Evolutionary conservation across 2,797 vertebrate genomes (phyloP).

Genomic region (Anabas testudineus): DNA sequence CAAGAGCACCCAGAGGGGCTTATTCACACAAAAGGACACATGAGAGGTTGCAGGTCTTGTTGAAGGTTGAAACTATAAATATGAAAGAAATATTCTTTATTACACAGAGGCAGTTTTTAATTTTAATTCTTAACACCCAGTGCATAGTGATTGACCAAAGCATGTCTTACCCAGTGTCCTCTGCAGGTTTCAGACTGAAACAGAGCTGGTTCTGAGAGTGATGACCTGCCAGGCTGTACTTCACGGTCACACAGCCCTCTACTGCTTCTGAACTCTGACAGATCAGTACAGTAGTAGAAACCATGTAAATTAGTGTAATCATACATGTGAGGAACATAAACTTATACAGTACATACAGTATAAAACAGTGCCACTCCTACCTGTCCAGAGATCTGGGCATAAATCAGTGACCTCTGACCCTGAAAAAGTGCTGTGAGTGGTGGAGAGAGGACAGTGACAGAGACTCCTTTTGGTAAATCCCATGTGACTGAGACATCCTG

Average conservation of each 20-base stretch:
- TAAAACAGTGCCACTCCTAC: constrained; percentile 46
- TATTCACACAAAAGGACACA: no score
- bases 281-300: neutral
- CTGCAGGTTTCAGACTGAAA: constrained; percentile 78
- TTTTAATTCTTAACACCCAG: neutral
- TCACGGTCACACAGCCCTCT: constrained; percentile 76
- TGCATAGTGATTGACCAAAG: neutral
- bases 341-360: no score
- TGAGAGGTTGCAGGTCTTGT: no score
- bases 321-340: no score
- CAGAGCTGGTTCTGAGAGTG: constrained; percentile 71
- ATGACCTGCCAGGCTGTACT: constrained; percentile 81
- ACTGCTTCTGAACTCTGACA: constrained; percentile 69
- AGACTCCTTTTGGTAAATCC: constrained; percentile 79
- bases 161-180: constrained; percentile 70
- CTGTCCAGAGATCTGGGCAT: constrained; percentile 77
- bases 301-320: neutral
- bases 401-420: constrained; percentile 86
- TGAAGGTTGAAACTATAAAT: no score
- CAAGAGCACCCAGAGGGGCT: no score
- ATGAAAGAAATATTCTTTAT: no score
- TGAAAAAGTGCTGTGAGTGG: constrained; percentile 83
- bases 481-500: constrained; percentile 72
- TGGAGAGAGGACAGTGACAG: constrained; percentile 78
- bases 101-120: no score